Evolutionary conservation across 2,113 vertebrate genomes (phyloP), one percentile per base, ranked within the genome.

Genomic region (Clarias batrachus): DNA sequence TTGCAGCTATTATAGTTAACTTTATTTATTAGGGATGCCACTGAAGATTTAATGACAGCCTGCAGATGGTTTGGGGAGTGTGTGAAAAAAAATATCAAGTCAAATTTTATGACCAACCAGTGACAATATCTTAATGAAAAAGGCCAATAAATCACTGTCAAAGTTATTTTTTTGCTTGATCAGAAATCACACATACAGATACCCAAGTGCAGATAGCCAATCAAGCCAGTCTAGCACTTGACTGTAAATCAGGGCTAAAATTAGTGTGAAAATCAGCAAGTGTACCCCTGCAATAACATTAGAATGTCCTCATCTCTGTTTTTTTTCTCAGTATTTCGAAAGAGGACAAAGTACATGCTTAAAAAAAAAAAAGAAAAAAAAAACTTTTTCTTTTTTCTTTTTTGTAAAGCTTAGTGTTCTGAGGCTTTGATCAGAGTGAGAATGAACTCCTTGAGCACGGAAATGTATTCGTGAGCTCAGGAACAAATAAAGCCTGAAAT

Each of bases 191-290:
- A 33, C 13, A 73, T 11, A 41, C 21, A 52, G 37, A 25, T 48
- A 52, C 21, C 21, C 37, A 74, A 74, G 71, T 52, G 71, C 9
- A 52, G 41, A 73, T 41, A 73, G 19, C 70, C 30, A 37, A 73
- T 73, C 70, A 73, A 41, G 2, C 8, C 33, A 21, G 70, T 74
- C 71, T 48, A 74, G 33, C 37, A 48, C 19, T 74, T 74, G 37
- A 74, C 71, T 74, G 71, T 74, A 52, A 74, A 74, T 48, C 37
- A 74, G 71, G 41, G 10, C 41, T 16, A 77, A 54, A 27, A 77
- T 54, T 77, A 54, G 4, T 5, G 25, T n/a, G 25, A 77, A n/a
- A 16, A 56, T 54, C 48, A 56, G 14, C 2, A 57, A 27, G 52
- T n/a, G 7, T 27, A 56, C 25, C 23, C 74, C 1, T 41, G 13